These are phyloP conservation scores for Butastur rufipennis DNA, from an alignment of 2,113 vertebrate species.

Conservation along the genomic window DNA sequence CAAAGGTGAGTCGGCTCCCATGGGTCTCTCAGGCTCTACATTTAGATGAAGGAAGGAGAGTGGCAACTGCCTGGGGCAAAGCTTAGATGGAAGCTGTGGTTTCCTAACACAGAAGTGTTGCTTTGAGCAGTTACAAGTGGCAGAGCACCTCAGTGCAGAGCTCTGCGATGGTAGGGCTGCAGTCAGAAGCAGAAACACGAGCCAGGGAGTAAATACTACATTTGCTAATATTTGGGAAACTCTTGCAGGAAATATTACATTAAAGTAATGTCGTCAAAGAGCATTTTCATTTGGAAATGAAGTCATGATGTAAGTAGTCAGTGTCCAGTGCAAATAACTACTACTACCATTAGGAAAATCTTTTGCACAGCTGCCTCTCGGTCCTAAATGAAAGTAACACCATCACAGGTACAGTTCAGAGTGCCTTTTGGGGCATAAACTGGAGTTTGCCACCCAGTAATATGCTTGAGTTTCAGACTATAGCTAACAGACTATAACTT, in stretches of 20 bases:
- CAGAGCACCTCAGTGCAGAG: neutral
- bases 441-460: neutral
- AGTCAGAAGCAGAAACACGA: neutral
- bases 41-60: neutral
- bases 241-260: neutral
- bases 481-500: neutral
- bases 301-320: neutral
- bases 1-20: conserved; percentile 80
- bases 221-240: neutral
- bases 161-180: neutral
- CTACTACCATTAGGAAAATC: neutral
- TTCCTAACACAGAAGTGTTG: neutral
- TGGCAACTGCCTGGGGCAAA: neutral
- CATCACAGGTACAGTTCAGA: neutral
- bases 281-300: neutral
- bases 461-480: neutral
- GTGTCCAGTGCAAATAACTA: neutral
- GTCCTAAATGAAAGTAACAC: neutral
- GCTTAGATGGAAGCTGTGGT: neutral
- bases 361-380: neutral
- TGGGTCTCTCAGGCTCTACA: neutral
- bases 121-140: neutral
- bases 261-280: neutral
- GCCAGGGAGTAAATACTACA: neutral
- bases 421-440: neutral